Evolutionary conservation across 2,888 invertebrate species (phyloP), one percentile per base, ranked within the genome.

Genomic region (Aphodius granarius): DNA sequence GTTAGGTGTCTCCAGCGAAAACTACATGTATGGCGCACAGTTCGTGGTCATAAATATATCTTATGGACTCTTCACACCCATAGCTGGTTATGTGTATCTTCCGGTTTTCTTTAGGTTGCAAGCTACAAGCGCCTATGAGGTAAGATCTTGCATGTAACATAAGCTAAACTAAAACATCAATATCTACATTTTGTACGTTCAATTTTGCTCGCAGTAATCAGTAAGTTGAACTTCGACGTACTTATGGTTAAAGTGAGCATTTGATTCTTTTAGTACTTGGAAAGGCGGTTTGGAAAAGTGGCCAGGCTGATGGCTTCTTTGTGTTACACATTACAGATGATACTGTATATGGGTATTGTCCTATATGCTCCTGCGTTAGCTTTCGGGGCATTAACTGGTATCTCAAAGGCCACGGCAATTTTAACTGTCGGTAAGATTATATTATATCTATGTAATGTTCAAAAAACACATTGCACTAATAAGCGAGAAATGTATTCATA

Each of bases 311-410:
- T 92, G 21, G 96, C 96, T 0, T 96, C 97, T 4, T 21, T 76
- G 5, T 73, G 68, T 16, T 76, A 76, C 20, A 71, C 65, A 71
- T 43, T 96, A 63, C 97, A 98, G 88, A 94, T 97, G 93, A 91
- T 96, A 79, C 88, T 96, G n/a, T 95, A 95, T 82, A 95, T 95
- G 89, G 95, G 97, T 0, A 94, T 98, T 81, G 97, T 97, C 15
- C 87, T 98, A 5, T 98, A 95, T 86, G 97, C 97, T 0, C 98
- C 98, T 2, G 94, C 97, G 0, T 89, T 98, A 79, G 97, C 97
- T 0, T 86, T 98, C 17, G 94, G 94, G 85, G 91, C 97, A 1
- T 93, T 95, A 21, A 95, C 95, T 0, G 94, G 94, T n/a, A 86
- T 95, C 5, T 91, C 91, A 76, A 91, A 92, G 87, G 86, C 91